Percentiles rank a stretch among this genome's conserved stretches.
Conservation (phyloP, 2,113 vertebrate species). For the Rhombomys opimus region DNA sequence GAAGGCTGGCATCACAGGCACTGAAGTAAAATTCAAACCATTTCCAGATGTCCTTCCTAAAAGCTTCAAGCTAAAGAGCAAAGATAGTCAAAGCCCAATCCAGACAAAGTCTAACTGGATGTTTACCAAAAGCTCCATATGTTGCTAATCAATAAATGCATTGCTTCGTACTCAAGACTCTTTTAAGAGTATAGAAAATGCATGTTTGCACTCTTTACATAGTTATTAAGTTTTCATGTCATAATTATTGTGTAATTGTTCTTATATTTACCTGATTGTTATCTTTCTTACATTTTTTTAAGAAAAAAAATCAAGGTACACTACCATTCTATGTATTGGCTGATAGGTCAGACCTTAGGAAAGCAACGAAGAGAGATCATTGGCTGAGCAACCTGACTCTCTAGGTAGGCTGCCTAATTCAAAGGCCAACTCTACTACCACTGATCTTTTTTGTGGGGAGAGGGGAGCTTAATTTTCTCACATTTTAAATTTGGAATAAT, state of each 20-base stretch:
- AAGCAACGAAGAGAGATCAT: background rate
- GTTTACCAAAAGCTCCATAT: background rate
- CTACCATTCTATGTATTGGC: background rate
- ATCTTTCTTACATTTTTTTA: background rate
- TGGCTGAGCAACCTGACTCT: background rate
- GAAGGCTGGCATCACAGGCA: background rate
- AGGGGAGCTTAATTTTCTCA: background rate
- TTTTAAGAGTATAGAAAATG: background rate
- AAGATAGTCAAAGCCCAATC: background rate
- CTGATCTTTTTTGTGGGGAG: background rate
- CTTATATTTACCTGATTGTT: background rate
- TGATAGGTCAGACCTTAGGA: background rate
- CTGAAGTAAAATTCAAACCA: slow-evolving; percentile 51
- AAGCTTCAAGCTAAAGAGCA: background rate
- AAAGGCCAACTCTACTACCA: background rate
- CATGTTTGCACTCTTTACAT: background rate
- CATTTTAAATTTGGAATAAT: background rate
- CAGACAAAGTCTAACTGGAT: background rate
- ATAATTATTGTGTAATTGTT: background rate
- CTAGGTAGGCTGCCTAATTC: background rate
- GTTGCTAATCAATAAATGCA: background rate
- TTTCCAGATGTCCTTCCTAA: slow-evolving; percentile 14
- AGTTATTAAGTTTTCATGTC: background rate
- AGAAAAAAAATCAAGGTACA: background rate
- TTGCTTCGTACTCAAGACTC: background rate